Percentiles rank a stretch among this genome's conserved stretches.
Conservation (phyloP, 2,888 invertebrate genomes). For the Drosophila melanocephala region DNA sequence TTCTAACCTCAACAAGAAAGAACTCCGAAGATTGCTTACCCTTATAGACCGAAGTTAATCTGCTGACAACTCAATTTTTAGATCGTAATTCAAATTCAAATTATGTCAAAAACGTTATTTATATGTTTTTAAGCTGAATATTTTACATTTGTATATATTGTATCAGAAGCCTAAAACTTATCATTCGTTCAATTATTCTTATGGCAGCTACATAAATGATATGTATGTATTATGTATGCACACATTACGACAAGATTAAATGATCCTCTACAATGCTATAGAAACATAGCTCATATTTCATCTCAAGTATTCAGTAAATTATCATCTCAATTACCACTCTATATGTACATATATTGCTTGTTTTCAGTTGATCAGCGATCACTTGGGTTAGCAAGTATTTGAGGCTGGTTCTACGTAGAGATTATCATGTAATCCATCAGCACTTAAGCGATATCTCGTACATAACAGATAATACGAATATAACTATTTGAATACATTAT, state of each 20-base stretch:
- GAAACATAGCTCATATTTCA: conserved; percentile 10
- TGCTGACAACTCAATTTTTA: background rate
- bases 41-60: background rate
- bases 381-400: background rate
- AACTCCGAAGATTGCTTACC: background rate
- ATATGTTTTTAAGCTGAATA: background rate
- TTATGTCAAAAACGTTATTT: too few species aligned
- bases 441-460: background rate
- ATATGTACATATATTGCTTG: background rate
- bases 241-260: background rate
- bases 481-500: background rate
- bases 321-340: background rate
- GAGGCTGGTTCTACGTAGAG: background rate
- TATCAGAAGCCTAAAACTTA: background rate
- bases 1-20: background rate
- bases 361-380: conserved; percentile 9
- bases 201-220: background rate
- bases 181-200: background rate
- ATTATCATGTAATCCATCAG: conserved; percentile 3
- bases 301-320: conserved; percentile 15
- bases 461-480: background rate
- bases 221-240: background rate
- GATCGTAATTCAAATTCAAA: background rate
- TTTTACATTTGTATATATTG: background rate
- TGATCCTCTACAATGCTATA: background rate